These are phyloP conservation scores for Baccha elongata DNA, from an alignment of 2,888 invertebrate species.

Conservation along the genomic window DNA sequence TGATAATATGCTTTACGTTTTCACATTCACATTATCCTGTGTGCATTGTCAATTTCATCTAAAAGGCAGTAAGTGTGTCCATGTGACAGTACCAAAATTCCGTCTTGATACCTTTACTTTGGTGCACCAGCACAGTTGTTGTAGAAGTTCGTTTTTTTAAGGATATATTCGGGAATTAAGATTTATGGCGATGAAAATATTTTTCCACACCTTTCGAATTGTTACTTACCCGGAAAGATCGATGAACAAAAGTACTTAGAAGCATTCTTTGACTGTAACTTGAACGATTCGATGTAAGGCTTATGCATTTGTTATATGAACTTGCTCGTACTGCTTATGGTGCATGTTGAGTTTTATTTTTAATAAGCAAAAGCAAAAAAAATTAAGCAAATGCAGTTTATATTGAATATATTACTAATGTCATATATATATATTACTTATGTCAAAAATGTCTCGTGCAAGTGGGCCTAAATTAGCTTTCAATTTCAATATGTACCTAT, in stretches of 20 bases:
- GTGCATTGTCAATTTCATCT: slow-evolving; percentile 61
- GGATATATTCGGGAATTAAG: slow-evolving; percentile 59
- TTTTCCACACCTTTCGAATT: slow-evolving; percentile 72
- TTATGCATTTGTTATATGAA: neutral
- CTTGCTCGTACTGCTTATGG: neutral
- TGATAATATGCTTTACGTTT: slow-evolving; percentile 34
- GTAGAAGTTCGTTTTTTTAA: neutral
- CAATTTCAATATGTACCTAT: no score
- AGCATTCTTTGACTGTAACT: slow-evolving; percentile 42
- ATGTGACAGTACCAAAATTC: slow-evolving; percentile 62
- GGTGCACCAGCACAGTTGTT: slow-evolving; percentile 23
- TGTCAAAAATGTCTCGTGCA: no score
- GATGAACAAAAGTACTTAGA: slow-evolving; percentile 67
- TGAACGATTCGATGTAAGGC: slow-evolving; percentile 7
- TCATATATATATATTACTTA: no score
- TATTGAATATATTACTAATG: no score
- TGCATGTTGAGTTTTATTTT: no score
- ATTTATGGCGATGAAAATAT: slow-evolving; percentile 74
- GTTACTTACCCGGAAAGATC: slow-evolving; percentile 61
- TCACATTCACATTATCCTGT: slow-evolving; percentile 29
- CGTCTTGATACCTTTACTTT: slow-evolving; percentile 61
- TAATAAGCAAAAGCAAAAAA: no score
- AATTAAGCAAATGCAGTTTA: no score
- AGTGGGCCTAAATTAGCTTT: no score
- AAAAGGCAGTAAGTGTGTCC: slow-evolving; percentile 51